Conservation (phyloP, 2,113 vertebrate species). For the Psilopsiagon aurifrons region DNA sequence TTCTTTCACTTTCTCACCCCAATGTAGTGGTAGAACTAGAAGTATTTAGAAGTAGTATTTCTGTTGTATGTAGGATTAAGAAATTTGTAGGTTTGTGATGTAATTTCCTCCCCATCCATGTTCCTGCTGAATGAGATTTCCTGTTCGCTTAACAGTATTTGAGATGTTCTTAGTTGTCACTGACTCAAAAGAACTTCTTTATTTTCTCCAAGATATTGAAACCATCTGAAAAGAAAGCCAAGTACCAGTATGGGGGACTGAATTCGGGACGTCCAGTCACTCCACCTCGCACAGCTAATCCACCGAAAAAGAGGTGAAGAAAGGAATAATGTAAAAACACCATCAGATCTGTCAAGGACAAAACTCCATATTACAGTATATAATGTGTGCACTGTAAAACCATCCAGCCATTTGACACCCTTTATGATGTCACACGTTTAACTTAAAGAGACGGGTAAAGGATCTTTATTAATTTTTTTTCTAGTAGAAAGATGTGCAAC, state of each 20-base stretch:
- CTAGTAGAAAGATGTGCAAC: constrained; percentile 83
- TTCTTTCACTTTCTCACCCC: background rate
- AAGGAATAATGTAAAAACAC: constrained; percentile 71
- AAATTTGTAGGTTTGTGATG: background rate
- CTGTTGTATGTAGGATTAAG: background rate
- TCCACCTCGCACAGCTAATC: constrained; percentile 91
- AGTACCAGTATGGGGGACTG: constrained; percentile 93
- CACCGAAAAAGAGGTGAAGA: constrained; percentile 95
- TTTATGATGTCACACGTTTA: constrained; percentile 86
- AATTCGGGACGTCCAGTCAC: constrained; percentile 92
- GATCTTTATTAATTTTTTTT: constrained; percentile 82
- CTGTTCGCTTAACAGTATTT: background rate
- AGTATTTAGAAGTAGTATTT: background rate
- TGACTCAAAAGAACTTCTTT: constrained; percentile 28
- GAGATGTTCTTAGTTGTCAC: background rate
- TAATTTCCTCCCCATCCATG: background rate
- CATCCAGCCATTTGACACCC: constrained; percentile 85
- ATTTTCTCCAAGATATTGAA: constrained; percentile 85
- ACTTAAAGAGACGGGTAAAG: constrained; percentile 86
- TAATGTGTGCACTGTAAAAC: constrained; percentile 87
- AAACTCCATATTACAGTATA: constrained; percentile 81
- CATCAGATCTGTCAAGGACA: constrained; percentile 82
- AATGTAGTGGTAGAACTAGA: background rate
- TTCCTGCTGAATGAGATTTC: background rate
- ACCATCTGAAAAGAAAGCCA: constrained; percentile 96